Evolutionary conservation across 1,140 invertebrate species (phyloP).

Genomic region (Diprion similis): DNA sequence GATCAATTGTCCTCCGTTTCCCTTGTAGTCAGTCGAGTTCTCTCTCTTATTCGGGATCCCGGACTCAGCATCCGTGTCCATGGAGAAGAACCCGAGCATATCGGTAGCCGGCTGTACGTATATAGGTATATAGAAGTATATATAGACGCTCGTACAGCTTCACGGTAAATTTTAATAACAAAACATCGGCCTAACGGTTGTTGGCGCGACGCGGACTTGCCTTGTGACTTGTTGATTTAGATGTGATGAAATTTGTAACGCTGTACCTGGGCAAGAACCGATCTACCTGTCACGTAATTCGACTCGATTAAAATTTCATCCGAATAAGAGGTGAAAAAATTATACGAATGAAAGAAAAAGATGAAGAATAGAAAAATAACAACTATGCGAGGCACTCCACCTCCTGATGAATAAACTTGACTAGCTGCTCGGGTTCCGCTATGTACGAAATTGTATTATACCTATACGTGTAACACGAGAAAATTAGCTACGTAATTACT

Average conservation of each 20-base stretch:
- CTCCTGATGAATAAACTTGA: no score
- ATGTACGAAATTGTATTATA: no score
- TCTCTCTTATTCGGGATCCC: no score
- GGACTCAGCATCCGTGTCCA: no score
- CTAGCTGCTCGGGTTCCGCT: no score
- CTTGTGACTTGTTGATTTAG: conserved; percentile 20
- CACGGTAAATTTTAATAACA: conserved; percentile 27
- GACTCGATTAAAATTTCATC: conserved; percentile 29
- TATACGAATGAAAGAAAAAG: conserved; percentile 1
- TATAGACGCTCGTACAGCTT: conserved; percentile 11
- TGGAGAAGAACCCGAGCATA: no score
- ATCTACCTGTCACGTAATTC: conserved; percentile 31
- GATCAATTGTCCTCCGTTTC: no score
- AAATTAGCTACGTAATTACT: no score
- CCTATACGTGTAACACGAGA: no score
- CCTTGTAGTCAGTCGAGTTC: no score
- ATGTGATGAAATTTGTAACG: conserved; percentile 22
- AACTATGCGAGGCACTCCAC: background rate
- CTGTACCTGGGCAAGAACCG: conserved; percentile 17
- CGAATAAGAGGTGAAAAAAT: conserved; percentile 9
- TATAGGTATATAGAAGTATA: background rate
- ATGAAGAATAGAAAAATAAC: background rate
- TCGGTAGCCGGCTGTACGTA: background rate
- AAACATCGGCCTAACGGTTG: conserved; percentile 16
- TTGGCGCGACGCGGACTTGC: background rate